Percentiles rank a stretch among this genome's conserved stretches.
Evolutionary conservation across 2,888 invertebrate genomes (phyloP).

Genomic region (Hyppa rectilinea): DNA sequence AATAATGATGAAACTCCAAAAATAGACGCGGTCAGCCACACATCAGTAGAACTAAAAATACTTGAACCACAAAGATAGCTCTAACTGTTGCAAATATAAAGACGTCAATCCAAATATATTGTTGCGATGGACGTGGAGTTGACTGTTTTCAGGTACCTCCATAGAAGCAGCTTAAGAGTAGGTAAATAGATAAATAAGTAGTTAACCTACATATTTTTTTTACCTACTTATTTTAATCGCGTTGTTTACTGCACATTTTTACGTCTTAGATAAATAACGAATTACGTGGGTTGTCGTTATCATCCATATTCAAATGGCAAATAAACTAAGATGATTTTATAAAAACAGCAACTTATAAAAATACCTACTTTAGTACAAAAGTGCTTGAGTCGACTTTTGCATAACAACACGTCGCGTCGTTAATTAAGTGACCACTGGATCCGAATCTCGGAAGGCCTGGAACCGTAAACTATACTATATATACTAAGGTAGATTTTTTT

Average conservation of each 20-base stretch:
- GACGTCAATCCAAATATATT: background rate
- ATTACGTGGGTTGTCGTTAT: background rate
- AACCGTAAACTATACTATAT: too few relatives aligned
- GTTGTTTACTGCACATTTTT: background rate
- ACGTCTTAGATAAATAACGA: conserved; percentile 2
- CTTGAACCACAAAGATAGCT: background rate
- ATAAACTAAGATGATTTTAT: conserved; percentile 9
- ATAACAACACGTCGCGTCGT: background rate
- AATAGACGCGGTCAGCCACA: background rate
- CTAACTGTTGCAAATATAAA: background rate
- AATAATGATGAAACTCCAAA: background rate
- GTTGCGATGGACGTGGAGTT: background rate
- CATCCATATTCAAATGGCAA: background rate
- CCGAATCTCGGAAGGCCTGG: background rate
- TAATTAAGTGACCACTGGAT: background rate
- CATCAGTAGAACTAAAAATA: background rate
- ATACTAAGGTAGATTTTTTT: too few relatives aligned
- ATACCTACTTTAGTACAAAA: background rate
- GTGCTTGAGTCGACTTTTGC: background rate
- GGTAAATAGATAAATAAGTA: background rate
- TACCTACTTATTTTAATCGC: background rate
- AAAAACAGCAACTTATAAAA: background rate
- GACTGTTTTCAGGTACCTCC: background rate
- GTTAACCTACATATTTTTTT: background rate
- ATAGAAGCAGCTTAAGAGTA: background rate